Percentiles rank a stretch among this genome's conserved stretches.
These are phyloP conservation scores for Alsophila aescularia DNA, from an alignment of 2,888 invertebrate genomes.

Conservation along the genomic window DNA sequence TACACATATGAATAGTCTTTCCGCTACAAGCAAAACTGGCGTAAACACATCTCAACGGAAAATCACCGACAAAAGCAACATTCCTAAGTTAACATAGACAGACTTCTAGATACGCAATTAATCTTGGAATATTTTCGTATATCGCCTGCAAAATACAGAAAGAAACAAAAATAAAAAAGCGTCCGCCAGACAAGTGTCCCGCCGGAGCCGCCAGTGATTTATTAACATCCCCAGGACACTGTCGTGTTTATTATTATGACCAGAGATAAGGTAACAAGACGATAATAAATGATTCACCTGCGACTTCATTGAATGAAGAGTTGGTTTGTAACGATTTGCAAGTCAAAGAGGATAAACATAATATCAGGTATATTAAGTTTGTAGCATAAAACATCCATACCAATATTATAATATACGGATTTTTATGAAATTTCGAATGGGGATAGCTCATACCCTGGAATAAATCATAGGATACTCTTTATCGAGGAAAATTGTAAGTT, in stretches of 20 bases:
- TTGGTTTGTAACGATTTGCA: no score
- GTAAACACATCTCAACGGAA: background rate
- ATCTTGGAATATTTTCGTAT: slow-evolving; percentile 27
- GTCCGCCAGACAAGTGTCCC: slow-evolving; percentile 42
- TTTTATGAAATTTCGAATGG: no score
- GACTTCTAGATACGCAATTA: slow-evolving; percentile 25
- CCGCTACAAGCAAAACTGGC: background rate
- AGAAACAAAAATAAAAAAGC: slow-evolving; percentile 42
- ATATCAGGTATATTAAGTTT: no score
- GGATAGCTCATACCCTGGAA: no score
- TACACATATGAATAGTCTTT: background rate
- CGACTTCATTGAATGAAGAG: no score
- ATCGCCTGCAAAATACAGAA: slow-evolving; percentile 33
- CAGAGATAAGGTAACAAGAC: slow-evolving; percentile 47
- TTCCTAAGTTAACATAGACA: background rate
- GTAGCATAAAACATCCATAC: no score
- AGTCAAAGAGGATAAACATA: no score
- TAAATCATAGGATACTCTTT: no score
- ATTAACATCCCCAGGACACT: slow-evolving; percentile 45
- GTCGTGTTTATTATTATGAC: slow-evolving; percentile 51
- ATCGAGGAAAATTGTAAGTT: no score
- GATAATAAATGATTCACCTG: slow-evolving; percentile 46
- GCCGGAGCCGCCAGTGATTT: slow-evolving; percentile 48
- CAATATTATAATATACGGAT: no score
- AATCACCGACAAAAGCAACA: background rate